Evolutionary conservation across 2,888 invertebrate species (phyloP).

Genomic region (Gasteruption jaculator): DNA sequence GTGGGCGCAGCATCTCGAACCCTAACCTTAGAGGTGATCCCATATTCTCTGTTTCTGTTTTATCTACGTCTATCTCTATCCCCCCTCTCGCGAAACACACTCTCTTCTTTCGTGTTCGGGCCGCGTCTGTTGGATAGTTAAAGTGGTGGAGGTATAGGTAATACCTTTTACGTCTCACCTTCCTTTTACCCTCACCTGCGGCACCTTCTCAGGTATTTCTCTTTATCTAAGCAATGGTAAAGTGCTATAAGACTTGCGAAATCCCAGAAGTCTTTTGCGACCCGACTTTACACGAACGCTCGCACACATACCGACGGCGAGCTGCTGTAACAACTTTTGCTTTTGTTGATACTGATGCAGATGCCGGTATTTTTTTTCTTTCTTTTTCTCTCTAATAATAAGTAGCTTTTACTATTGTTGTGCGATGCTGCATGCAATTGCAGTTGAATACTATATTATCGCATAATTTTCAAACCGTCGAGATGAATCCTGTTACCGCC

Average conservation of each 20-base stretch:
- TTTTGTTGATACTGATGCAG: no score
- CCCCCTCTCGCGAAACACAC: conserved; percentile 27
- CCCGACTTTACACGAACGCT: no score
- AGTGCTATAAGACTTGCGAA: conserved; percentile 40
- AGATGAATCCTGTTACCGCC: no score
- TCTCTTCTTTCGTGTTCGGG: conserved; percentile 28
- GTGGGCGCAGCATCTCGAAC: conserved; percentile 48
- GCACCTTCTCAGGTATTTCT: conserved; percentile 42
- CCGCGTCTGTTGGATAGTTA: no score
- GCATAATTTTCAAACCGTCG: no score
- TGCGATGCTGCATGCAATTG: no score
- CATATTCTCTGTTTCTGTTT: conserved; percentile 33
- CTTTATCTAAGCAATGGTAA: conserved; percentile 32
- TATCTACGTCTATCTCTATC: conserved; percentile 15
- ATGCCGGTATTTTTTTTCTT: no score
- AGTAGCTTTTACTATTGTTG: no score
- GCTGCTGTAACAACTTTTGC: conserved; percentile 3
- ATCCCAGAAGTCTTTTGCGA: conserved; percentile 33
- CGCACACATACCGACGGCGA: conserved; percentile 5
- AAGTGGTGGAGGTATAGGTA: conserved; percentile 28
- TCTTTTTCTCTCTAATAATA: no score
- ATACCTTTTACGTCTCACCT: conserved; percentile 31
- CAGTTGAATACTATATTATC: no score
- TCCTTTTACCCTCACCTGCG: conserved; percentile 38
- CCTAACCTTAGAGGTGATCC: conserved; percentile 45